Conservation (phyloP, 2,888 invertebrate species). For the Sphaerophoria taeniata region DNA sequence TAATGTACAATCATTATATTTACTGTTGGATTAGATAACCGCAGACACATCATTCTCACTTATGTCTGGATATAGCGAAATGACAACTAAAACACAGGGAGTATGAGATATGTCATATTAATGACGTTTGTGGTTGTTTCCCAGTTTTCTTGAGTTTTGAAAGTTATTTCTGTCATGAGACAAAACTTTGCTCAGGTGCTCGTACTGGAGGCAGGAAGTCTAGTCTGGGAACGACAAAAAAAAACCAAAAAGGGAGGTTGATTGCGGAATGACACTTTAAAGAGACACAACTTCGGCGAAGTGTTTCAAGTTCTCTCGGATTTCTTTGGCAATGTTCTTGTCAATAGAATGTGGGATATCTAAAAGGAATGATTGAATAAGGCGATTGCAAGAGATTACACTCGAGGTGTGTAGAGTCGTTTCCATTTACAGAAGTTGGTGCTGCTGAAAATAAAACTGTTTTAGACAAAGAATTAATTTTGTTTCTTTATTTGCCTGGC, state of each 20-base stretch:
- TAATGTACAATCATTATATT: conserved; percentile 60
- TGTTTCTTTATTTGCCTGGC: background rate
- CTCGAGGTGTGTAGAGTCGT: background rate
- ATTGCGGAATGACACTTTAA: background rate
- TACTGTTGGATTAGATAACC: conserved; percentile 50
- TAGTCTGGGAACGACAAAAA: background rate
- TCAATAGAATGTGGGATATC: background rate
- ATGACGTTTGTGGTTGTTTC: conserved; percentile 23
- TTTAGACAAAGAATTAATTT: background rate
- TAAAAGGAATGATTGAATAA: background rate
- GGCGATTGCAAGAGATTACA: background rate
- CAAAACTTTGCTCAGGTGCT: background rate
- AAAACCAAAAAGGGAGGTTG: background rate
- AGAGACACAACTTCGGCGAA: background rate
- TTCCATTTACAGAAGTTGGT: background rate
- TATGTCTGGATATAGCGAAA: background rate
- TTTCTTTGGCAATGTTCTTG: background rate
- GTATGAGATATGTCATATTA: conserved; percentile 45
- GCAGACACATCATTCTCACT: conserved; percentile 16
- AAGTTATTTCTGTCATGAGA: conserved; percentile 56
- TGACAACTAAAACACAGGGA: conserved; percentile 7
- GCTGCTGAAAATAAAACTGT: background rate
- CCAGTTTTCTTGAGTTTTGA: conserved; percentile 51
- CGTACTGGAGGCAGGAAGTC: background rate
- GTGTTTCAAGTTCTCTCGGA: background rate